These are phyloP conservation scores for Syrista parreyssii DNA, from an alignment of 2,888 invertebrate genomes.

Conservation along the genomic window DNA sequence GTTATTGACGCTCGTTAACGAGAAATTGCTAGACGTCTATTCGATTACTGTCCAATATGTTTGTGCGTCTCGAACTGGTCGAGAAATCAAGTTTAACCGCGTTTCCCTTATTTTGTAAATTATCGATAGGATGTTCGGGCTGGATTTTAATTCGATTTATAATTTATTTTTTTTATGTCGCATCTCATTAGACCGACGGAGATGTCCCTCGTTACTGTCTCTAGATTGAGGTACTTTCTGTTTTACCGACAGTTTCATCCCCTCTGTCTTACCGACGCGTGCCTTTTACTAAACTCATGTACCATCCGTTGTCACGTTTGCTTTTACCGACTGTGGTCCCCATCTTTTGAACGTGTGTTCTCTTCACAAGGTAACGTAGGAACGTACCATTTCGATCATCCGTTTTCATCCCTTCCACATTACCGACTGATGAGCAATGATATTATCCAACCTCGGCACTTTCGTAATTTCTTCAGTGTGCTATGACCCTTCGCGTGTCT, in stretches of 20 bases:
- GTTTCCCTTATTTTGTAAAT: background rate
- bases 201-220: background rate
- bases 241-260: slow-evolving; percentile 25
- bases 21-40: slow-evolving; percentile 3
- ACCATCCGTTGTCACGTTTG: background rate
- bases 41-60: background rate
- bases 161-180: background rate
- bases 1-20: slow-evolving; percentile 1
- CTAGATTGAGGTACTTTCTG: background rate
- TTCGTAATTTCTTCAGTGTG: background rate
- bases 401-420: background rate
- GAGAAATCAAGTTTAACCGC: background rate
- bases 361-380: background rate
- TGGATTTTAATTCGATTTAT: background rate
- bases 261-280: slow-evolving; percentile 21
- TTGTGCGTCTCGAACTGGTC: background rate
- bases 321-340: background rate
- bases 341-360: background rate
- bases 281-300: background rate
- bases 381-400: background rate
- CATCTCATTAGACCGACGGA: background rate
- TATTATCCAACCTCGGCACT: background rate
- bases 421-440: background rate
- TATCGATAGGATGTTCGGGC: too few relatives aligned
- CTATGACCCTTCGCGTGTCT: background rate